phyloP scores from a whole-genome alignment of 23 tunicate genomes.

The Botrylloides violaceus region DNA sequence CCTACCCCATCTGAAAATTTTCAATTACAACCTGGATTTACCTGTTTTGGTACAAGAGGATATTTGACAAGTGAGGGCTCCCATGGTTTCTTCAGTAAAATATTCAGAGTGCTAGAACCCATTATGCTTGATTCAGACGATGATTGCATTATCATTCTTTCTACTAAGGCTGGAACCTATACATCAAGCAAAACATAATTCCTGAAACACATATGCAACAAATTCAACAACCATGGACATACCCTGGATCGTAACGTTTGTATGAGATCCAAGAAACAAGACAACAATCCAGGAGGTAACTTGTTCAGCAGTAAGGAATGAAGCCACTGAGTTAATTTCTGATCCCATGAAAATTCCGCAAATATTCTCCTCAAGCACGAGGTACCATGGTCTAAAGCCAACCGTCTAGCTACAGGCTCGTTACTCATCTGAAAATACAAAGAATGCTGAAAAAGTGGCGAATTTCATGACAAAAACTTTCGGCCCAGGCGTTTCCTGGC shows the following conservation, averaged over 20 bases:
- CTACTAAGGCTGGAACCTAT: conserved; percentile 77
- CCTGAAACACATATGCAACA: background rate
- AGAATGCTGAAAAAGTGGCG: too few species aligned
- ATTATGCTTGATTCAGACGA: conserved; percentile 27
- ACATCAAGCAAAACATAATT: background rate
- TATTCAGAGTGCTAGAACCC: conserved; percentile 32
- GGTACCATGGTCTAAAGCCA: conserved; percentile 64
- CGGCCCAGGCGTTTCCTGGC: too few species aligned
- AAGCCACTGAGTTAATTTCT: conserved; percentile 75
- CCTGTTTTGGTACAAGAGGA: conserved; percentile 53
- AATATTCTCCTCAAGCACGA: conserved; percentile 44
- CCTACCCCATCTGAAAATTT: background rate
- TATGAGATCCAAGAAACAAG: conserved; percentile 56
- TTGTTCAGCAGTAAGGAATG: conserved; percentile 54
- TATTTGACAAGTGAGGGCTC: conserved; percentile 66
- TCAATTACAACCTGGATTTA: background rate
- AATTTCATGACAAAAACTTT: too few species aligned
- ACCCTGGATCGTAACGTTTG: conserved; percentile 85
- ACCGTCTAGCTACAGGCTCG: conserved; percentile 59
- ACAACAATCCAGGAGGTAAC: conserved; percentile 48
- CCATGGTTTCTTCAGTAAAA: conserved; percentile 75
- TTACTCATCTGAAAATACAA: conserved; percentile 23
- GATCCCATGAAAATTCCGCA: conserved; percentile 47
- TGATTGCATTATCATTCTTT: conserved; percentile 74
- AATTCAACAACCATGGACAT: too few species aligned